Percentiles rank a stretch among this genome's conserved stretches.
These are phyloP conservation scores for Rhipidura dahli DNA, from an alignment of 2,113 vertebrate genomes.

Conservation along the genomic window DNA sequence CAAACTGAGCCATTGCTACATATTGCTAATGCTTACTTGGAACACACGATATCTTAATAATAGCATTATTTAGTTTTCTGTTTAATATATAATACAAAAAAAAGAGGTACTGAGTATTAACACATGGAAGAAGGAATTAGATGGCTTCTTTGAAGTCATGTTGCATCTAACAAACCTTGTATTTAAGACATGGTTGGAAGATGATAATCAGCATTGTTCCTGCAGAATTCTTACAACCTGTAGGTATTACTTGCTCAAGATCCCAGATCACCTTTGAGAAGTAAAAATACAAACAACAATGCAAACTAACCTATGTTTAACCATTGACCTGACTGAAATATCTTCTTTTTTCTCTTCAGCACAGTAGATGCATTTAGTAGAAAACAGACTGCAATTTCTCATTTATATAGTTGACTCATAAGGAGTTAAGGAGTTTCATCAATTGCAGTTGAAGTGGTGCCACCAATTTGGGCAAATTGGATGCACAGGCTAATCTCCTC, in stretches of 20 bases:
- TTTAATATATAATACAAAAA: neutral
- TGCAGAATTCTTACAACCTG: neutral
- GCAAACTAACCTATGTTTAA: neutral
- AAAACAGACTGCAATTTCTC: neutral
- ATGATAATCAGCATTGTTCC: neutral
- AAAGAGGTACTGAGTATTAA: neutral
- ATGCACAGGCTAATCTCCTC: constrained; percentile 13
- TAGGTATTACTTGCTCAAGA: neutral
- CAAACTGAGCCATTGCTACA: neutral
- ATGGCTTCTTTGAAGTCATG: neutral
- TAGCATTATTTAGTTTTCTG: neutral
- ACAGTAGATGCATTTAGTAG: neutral
- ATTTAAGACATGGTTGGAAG: neutral
- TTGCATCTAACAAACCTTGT: neutral
- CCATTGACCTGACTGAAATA: neutral
- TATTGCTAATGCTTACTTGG: neutral
- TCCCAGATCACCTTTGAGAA: neutral
- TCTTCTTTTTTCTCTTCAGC: neutral
- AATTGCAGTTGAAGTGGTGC: neutral
- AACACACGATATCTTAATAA: neutral
- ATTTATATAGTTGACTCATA: neutral
- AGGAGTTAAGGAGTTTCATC: neutral
- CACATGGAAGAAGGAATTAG: neutral
- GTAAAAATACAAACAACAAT: neutral
- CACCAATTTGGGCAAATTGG: neutral